These are phyloP conservation scores for Hyphantria cunea DNA, from an alignment of 1,140 invertebrate genomes.

Conservation along the genomic window DNA sequence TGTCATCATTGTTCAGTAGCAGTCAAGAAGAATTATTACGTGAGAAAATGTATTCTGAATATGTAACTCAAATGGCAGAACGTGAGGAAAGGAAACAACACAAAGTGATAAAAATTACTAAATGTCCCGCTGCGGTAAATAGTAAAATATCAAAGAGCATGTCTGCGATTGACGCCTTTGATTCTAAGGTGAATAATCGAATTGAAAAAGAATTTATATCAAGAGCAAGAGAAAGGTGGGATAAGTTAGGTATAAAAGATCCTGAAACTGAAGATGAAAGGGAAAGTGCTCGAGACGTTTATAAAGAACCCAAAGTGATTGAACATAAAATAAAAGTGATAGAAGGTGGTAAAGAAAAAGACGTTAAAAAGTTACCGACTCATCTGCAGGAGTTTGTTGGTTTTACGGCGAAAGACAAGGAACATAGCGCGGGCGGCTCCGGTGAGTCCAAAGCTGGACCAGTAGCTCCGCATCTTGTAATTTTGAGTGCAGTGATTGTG, in stretches of 20 bases:
- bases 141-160: constrained; percentile 63
- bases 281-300: constrained; percentile 56
- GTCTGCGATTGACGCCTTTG: constrained; percentile 56
- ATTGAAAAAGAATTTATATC: constrained; percentile 89
- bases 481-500: constrained; percentile 76
- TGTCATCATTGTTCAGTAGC: constrained; percentile 67
- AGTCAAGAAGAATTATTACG: constrained; percentile 85
- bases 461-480: constrained; percentile 72
- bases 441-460: constrained; percentile 63
- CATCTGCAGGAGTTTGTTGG: constrained; percentile 89
- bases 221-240: constrained; percentile 84
- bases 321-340: constrained; percentile 83
- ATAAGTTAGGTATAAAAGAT: constrained; percentile 83
- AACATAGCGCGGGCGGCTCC: constrained; percentile 75
- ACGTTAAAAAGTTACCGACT: constrained; percentile 85
- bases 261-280: constrained; percentile 81
- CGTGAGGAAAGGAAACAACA: constrained; percentile 89
- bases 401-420: constrained; percentile 83
- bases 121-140: constrained; percentile 37
- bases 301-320: constrained; percentile 79
- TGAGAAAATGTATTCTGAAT: constrained; percentile 91
- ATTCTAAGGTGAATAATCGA: constrained; percentile 78
- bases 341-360: constrained; percentile 83
- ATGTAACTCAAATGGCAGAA: constrained; percentile 89
- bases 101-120: constrained; percentile 89